Evolutionary conservation across 1,140 invertebrate species (phyloP).

Genomic region (Bombus haemorrhoidalis): DNA sequence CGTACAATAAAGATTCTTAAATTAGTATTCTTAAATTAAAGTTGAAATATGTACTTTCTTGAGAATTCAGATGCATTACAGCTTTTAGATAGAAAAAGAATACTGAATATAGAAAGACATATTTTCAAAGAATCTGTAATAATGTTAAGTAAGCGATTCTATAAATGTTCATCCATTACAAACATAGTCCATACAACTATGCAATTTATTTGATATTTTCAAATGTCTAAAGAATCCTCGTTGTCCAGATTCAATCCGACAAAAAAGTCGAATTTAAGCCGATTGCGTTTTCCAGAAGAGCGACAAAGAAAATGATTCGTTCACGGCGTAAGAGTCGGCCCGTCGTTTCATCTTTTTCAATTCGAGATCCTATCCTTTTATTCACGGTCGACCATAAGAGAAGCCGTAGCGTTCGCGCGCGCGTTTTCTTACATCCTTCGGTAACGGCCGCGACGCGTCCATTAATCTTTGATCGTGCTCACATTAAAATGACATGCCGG

Average conservation of each 20-base stretch:
- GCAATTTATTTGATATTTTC: too few relatives aligned
- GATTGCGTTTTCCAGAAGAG: constrained; percentile 22
- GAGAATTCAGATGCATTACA: neutral
- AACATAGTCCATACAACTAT: too few relatives aligned
- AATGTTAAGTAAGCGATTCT: neutral
- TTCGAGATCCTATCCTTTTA: constrained; percentile 45
- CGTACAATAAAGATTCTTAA: neutral
- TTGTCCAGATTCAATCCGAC: too few relatives aligned
- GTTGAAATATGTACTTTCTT: neutral
- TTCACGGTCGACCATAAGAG: constrained; percentile 39
- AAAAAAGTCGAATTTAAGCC: neutral
- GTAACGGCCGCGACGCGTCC: constrained; percentile 69
- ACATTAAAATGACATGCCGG: constrained; percentile 78
- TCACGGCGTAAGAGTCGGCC: neutral
- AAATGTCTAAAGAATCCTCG: neutral
- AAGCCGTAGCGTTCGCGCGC: constrained; percentile 23
- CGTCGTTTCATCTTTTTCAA: constrained; percentile 50
- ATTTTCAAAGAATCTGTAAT: neutral
- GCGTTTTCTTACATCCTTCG: constrained; percentile 72
- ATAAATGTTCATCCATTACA: neutral
- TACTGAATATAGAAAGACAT: neutral
- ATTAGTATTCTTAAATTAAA: neutral
- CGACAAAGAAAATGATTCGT: neutral
- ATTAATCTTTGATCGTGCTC: constrained; percentile 78
- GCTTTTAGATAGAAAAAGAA: neutral